Conservation (phyloP, 1,140 invertebrate species). For the Lepidurus packardi region DNA sequence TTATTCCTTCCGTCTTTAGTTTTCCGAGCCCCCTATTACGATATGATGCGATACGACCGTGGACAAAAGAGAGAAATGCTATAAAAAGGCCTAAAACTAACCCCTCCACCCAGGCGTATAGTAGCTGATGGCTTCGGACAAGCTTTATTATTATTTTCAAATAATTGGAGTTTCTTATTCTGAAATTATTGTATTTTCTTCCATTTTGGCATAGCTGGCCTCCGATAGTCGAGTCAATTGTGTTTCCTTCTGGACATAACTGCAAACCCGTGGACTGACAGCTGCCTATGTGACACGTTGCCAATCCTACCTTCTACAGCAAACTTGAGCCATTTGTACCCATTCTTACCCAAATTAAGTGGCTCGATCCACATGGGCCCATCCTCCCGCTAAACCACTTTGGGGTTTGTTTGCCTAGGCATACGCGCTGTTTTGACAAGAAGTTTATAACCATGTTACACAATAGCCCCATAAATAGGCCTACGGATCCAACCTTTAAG, state of each 20-base stretch:
- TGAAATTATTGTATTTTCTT: too few relatives aligned
- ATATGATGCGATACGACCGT: background rate
- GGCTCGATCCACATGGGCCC: background rate
- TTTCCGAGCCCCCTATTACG: background rate
- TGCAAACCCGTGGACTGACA: background rate
- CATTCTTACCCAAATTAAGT: background rate
- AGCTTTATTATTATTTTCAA: background rate
- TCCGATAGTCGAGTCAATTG: background rate
- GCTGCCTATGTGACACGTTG: background rate
- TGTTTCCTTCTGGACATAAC: background rate
- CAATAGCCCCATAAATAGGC: background rate
- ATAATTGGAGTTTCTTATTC: background rate
- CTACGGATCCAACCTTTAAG: background rate
- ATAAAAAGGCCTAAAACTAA: background rate
- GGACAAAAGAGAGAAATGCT: background rate
- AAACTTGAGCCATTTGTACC: background rate
- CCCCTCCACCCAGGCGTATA: background rate
- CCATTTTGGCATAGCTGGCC: too few relatives aligned
- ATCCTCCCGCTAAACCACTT: too few relatives aligned
- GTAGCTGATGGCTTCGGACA: background rate
- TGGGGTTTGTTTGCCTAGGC: background rate
- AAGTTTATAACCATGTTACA: background rate
- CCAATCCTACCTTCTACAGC: background rate
- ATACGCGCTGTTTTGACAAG: constrained; percentile 11
- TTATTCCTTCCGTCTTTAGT: background rate